Evolutionary conservation across 2,888 invertebrate genomes (phyloP), one percentile per base, ranked within the genome.

Genomic region (Itoplectis maculator): DNA sequence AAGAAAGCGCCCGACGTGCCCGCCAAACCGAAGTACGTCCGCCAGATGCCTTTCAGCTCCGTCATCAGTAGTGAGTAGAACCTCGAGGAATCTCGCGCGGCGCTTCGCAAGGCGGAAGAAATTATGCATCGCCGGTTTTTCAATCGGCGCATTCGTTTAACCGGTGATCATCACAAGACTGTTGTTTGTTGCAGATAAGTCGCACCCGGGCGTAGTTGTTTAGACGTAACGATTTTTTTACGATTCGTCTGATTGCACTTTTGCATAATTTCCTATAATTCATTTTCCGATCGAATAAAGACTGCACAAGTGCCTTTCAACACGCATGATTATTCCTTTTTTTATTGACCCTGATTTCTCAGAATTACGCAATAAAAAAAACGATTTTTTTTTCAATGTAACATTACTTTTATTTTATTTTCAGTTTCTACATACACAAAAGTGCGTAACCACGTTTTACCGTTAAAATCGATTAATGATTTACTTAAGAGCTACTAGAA

Each of bases 161-260:
- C 42, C 65, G 49, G 69, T 18, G 29, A 29, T 51, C 18, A 72
- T 49, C 35, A 40, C 35, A 29, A 63, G 35, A 42, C 69, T 74
- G 54, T 86, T 89, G 84, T 89, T 84, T 90, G 85, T 92, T 92
- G 42, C 90, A 92, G 91, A 88, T 88, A 91, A 90, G 83, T 88
- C 87, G 73, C 88, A 91, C 85, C 88, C 89, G 54, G 91, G 91
- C 79, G 89, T 92, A 84, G 87, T 91, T 87, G 91, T 92, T 85
- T 91, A 88, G 87, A 84, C 68, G 61, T 77, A 61, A 61, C 37
- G 70, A 74, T 75, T 42, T 75, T 42, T 63, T 66, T 69, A 8
- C 54, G 54, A 66, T 81, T 37, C 11, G 45, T 49, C 15, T 23
- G 13, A 56, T 47, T 1, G 42, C 29, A 29, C 29, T 40, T 23